Conservation (phyloP, 2,797 vertebrate species). For the Danio choprae region DNA sequence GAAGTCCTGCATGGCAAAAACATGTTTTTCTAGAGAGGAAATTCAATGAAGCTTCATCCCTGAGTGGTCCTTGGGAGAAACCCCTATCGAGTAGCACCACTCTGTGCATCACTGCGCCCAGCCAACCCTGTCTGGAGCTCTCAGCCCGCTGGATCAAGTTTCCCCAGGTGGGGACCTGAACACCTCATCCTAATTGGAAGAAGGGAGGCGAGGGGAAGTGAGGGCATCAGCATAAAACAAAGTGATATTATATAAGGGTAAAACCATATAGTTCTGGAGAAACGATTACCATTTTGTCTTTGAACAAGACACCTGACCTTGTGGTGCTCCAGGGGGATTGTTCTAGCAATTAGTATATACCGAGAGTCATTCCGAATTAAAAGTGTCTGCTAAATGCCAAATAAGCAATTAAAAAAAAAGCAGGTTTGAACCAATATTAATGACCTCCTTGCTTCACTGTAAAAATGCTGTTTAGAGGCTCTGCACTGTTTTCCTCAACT, state of each 20-base stretch:
- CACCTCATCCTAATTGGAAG: constrained; percentile 38
- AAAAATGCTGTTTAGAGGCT: constrained; percentile 13
- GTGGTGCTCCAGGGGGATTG: constrained; percentile 8
- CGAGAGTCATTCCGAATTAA: constrained; percentile 20
- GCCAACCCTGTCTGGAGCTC: constrained; percentile 61
- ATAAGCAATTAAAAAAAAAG: constrained; percentile 44
- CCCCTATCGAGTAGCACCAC: constrained; percentile 69
- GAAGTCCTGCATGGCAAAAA: constrained; percentile 50
- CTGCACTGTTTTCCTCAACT: constrained; percentile 15
- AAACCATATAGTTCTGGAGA: constrained; percentile 6
- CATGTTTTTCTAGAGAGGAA: constrained; percentile 59
- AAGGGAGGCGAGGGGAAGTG: constrained; percentile 20
- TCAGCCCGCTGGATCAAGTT: constrained; percentile 65
- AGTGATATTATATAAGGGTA: constrained; percentile 27
- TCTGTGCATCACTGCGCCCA: constrained; percentile 69
- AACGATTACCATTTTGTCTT: constrained; percentile 38
- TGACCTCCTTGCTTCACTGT: not conserved
- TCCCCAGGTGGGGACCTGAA: constrained; percentile 59
- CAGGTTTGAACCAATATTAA: constrained; percentile 25
- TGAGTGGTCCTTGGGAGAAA: constrained; percentile 22
- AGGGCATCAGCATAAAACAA: constrained; percentile 53
- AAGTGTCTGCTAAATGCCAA: constrained; percentile 40
- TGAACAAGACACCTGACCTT: constrained; percentile 26
- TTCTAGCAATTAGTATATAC: constrained; percentile 29
- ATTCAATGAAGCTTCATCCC: constrained; percentile 70